Conservation (phyloP, 23 tunicate genomes). For the Corella eumyota region DNA sequence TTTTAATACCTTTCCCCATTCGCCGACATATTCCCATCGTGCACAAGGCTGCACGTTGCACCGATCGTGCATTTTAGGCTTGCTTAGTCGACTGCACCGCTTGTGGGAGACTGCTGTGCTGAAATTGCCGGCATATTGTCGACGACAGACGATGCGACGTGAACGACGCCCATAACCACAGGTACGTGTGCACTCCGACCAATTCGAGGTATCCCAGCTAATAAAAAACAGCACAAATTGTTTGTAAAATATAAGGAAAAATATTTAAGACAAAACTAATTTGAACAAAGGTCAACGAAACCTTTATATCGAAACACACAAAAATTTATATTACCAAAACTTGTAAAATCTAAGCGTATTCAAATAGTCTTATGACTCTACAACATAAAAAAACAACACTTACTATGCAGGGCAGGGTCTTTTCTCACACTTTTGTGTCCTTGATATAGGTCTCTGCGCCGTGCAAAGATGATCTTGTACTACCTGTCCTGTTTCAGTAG, state of each 20-base stretch:
- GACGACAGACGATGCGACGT: constrained; percentile 46
- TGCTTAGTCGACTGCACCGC: constrained; percentile 23
- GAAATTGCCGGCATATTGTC: constrained; percentile 49
- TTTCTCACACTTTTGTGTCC: constrained; percentile 33
- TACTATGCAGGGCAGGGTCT: constrained; percentile 73
- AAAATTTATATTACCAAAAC: no score
- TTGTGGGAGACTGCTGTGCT: constrained; percentile 47
- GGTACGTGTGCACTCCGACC: constrained; percentile 66
- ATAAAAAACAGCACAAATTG: not conserved
- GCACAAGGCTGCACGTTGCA: constrained; percentile 64
- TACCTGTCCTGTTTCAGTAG: constrained; percentile 9
- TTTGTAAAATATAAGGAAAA: not conserved
- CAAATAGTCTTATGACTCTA: no score
- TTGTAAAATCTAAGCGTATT: no score
- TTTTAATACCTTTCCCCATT: constrained; percentile 67
- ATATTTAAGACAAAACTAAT: no score
- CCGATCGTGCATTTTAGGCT: constrained; percentile 41
- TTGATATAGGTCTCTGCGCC: constrained; percentile 20
- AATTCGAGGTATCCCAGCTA: constrained; percentile 38
- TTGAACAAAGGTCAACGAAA: no score
- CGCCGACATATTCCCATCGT: constrained; percentile 41
- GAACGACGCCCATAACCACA: constrained; percentile 63
- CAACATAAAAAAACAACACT: no score
- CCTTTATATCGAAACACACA: no score
- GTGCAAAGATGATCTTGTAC: constrained; percentile 33